Evolutionary conservation across 2,113 vertebrate genomes (phyloP), one percentile per base, ranked within the genome.

Genomic region (Pithys albifrons): DNA sequence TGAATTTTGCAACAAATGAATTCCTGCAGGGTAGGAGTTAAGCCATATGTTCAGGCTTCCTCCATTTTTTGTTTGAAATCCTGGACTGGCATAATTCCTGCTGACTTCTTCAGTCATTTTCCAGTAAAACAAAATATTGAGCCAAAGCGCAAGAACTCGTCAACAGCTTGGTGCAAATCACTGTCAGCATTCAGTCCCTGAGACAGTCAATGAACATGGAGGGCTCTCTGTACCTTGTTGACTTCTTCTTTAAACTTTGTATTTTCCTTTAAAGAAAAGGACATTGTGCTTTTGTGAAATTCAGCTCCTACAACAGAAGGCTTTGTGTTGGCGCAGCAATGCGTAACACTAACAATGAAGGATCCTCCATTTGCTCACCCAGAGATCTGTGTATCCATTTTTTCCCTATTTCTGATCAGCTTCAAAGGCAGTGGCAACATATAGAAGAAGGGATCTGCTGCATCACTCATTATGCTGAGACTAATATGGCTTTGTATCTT

Each of bases 191-290:
- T 80, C 54, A 74, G 51, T 88, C 48, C 46, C 43, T 35, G 25
- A 48, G 82, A 67, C 6, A 92, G 93, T 96, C 85, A 90, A 89
- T 89, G 67, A 85, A 74, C 37, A 45, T 84, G 79, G 76, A 96
- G 90, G 65, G 91, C 88, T 91, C 82, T 52, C 61, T 71, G 75
- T 67, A 73, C 64, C 33, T 90, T 79, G 74, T 83, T 92, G 69
- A 91, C 66, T 65, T 51, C 49, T 93, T 87, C 80, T 72, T 46
- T 73, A 41, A 43, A 58, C 33, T 92, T 79, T 74, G 46, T 57
- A 29, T 95, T 87, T 92, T 92, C 33, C 80, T 73, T 45, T n/a
- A 57, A 74, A 91, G 77, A 88, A 91, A 91, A 75, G 70, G 45
- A 25, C 91, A 85, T 51, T 89, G 86, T 92, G 37, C 88, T 93